phyloP scores from a whole-genome alignment of 2,113 vertebrate species.

The Vimba vimba region DNA sequence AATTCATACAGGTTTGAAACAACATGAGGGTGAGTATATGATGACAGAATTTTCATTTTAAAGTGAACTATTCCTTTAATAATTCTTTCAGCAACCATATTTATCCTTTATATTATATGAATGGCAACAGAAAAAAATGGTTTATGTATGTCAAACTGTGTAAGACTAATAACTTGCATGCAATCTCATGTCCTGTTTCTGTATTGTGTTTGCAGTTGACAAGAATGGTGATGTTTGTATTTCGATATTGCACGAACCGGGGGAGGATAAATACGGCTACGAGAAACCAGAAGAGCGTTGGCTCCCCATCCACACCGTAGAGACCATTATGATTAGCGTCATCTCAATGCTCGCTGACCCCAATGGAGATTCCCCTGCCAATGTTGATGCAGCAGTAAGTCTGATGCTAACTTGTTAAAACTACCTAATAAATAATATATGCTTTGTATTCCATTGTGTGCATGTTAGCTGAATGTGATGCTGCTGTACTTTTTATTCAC shows the following conservation, averaged over 20 bases:
- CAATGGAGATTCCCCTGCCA: conserved; percentile 97
- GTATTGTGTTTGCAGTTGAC: conserved; percentile 83
- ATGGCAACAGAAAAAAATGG: background rate
- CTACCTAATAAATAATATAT: background rate
- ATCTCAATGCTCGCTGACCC: conserved; percentile 99
- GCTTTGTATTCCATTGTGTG: background rate
- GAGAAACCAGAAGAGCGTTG: conserved; percentile 99
- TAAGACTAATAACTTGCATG: background rate
- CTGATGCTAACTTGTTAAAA: background rate
- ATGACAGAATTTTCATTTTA: too few species aligned
- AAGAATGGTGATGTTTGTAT: conserved; percentile 99
- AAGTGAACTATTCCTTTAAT: too few species aligned
- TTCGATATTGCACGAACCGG: conserved; percentile 98
- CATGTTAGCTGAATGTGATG: background rate
- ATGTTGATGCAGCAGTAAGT: conserved; percentile 98
- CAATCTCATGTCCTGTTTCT: conserved; percentile 42
- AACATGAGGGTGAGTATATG: too few species aligned
- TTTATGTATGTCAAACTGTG: background rate
- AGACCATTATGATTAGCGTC: conserved; percentile 99
- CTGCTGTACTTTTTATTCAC: background rate
- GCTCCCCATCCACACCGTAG: conserved; percentile 99
- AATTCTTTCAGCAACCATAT: background rate
- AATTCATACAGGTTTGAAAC: too few species aligned
- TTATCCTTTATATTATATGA: background rate
- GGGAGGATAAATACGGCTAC: conserved; percentile 98